phyloP scores from a whole-genome alignment of 2,113 vertebrate genomes.

The Centropus bengalensis region DNA sequence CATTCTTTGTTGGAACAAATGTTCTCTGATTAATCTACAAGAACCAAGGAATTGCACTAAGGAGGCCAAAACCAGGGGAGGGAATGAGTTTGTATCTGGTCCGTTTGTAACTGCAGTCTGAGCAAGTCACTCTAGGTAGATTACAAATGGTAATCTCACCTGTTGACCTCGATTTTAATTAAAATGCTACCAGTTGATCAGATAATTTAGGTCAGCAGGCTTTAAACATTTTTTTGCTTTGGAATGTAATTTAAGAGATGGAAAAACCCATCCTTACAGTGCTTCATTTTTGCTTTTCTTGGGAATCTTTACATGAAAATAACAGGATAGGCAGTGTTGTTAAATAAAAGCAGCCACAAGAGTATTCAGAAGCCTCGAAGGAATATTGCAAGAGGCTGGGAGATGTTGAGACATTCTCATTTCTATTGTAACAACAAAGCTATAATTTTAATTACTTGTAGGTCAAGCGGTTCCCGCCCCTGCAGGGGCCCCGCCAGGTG shows the following conservation, averaged over 20 bases:
- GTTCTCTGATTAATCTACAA: not conserved
- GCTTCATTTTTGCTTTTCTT: not conserved
- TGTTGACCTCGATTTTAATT: not conserved
- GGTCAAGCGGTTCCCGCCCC: slow-evolving; percentile 86
- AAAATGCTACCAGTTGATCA: not conserved
- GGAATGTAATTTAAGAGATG: not conserved
- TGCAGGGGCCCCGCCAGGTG: slow-evolving; percentile 87
- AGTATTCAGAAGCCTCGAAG: slow-evolving; percentile 86
- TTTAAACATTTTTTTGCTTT: not conserved
- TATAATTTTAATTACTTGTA: slow-evolving; percentile 38
- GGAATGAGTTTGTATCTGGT: not conserved
- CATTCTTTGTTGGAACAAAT: not conserved
- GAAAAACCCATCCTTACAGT: not conserved
- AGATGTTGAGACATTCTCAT: not conserved
- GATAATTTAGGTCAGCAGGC: not conserved
- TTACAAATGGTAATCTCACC: not conserved
- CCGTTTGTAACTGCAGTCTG: not conserved
- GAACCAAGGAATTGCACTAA: not conserved
- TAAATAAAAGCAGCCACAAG: slow-evolving; percentile 83
- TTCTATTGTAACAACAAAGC: slow-evolving; percentile 26
- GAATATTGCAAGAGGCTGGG: slow-evolving; percentile 85
- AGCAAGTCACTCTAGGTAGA: not conserved
- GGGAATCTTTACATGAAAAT: slow-evolving; percentile 52
- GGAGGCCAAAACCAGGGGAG: not conserved
- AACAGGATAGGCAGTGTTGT: slow-evolving; percentile 8